These are phyloP conservation scores for Notolabrus celidotus DNA, from an alignment of 2,797 vertebrate genomes.

Conservation along the genomic window DNA sequence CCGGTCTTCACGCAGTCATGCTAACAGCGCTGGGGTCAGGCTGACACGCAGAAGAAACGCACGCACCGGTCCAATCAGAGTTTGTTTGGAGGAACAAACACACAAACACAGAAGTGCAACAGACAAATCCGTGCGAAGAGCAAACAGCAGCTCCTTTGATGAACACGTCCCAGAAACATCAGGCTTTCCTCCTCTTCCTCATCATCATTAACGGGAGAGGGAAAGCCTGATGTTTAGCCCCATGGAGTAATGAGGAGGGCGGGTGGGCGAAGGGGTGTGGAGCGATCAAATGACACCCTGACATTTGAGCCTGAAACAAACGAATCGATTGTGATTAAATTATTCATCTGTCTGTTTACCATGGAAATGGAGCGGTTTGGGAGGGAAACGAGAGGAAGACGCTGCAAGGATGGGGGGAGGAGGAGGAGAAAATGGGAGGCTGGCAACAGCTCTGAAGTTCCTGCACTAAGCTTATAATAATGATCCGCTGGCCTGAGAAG, in stretches of 20 bases:
- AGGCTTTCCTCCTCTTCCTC: conserved; percentile 51
- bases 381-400: neutral
- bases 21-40: conserved; percentile 29
- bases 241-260: conserved; percentile 51
- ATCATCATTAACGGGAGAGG: conserved; percentile 37
- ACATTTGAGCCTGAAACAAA: conserved; percentile 80
- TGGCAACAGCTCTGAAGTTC: conserved; percentile 10
- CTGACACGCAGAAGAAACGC: conserved; percentile 4
- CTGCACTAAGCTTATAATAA: conserved; percentile 19
- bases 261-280: conserved; percentile 22
- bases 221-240: conserved; percentile 54
- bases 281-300: conserved; percentile 78
- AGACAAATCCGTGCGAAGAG: conserved; percentile 49
- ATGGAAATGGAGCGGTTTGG: conserved; percentile 52
- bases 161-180: conserved; percentile 32
- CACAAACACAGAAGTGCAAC: conserved; percentile 22
- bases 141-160: conserved; percentile 51
- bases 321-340: conserved; percentile 80
- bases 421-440: conserved; percentile 9
- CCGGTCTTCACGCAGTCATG: conserved; percentile 47
- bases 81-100: conserved; percentile 19
- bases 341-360: conserved; percentile 78
- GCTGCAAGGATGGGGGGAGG: neutral
- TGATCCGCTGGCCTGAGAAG: conserved; percentile 2
- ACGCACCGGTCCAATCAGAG: neutral